Evolutionary conservation across 2,888 invertebrate genomes (phyloP).

Genomic region (Erebia epiphron): DNA sequence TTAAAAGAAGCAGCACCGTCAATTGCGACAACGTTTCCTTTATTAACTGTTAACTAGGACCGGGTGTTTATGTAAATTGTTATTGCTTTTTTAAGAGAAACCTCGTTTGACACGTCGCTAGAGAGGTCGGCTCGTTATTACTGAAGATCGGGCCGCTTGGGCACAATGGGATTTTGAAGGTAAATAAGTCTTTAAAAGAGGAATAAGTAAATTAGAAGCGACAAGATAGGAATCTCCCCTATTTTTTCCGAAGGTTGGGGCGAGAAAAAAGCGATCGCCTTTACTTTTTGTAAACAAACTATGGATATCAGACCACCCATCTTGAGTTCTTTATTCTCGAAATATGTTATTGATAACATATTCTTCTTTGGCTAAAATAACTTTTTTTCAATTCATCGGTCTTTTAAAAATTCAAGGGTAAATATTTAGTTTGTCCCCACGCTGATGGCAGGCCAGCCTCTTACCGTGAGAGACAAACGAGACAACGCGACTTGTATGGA

Average conservation of each 20-base stretch:
- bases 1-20: slow-evolving; percentile 69
- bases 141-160: slow-evolving; percentile 67
- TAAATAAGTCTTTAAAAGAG: slow-evolving; percentile 89
- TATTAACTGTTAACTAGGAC: slow-evolving; percentile 82
- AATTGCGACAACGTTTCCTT: slow-evolving; percentile 79
- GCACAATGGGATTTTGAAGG: slow-evolving; percentile 84
- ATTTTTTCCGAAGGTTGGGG: slow-evolving; percentile 78
- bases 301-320: slow-evolving; percentile 48
- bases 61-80: slow-evolving; percentile 82
- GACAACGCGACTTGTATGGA: too few relatives aligned
- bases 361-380: too few relatives aligned
- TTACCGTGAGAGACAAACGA: too few relatives aligned
- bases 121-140: slow-evolving; percentile 71
- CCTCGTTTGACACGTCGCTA: slow-evolving; percentile 75
- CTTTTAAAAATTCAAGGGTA: too few relatives aligned
- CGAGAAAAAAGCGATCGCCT: slow-evolving; percentile 79
- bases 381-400: too few relatives aligned
- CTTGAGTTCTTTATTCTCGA: not conserved
- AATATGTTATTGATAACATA: not conserved
- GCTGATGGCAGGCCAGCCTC: too few relatives aligned
- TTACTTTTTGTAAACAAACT: slow-evolving; percentile 56
- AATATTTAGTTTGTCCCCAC: too few relatives aligned
- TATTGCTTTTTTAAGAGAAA: slow-evolving; percentile 80
- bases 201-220: slow-evolving; percentile 92
- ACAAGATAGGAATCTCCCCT: slow-evolving; percentile 90